A percentile compares a stretch with the other conserved stretches of the same genome.
These are phyloP conservation scores for Euthynnus affinis DNA, from an alignment of 2,797 vertebrate genomes.

Conservation along the genomic window DNA sequence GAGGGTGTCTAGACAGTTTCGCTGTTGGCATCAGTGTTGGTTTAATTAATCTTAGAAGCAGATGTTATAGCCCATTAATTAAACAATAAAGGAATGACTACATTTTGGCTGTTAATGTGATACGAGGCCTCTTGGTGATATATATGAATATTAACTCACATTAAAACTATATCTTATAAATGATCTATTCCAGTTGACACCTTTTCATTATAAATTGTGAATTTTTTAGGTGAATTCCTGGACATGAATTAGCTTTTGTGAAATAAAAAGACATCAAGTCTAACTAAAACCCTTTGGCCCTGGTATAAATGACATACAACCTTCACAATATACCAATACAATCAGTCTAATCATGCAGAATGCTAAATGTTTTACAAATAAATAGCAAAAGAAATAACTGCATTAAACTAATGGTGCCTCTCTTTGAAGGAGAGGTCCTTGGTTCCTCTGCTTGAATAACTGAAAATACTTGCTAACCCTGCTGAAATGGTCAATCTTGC, in stretches of 20 bases:
- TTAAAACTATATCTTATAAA: background rate
- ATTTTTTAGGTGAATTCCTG: background rate
- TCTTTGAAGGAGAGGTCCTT: conserved; percentile 3
- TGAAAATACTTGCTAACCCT: conserved; percentile 45
- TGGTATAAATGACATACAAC: conserved; percentile 4
- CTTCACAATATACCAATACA: conserved; percentile 7
- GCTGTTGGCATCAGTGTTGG: background rate
- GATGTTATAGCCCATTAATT: background rate
- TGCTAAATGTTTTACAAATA: conserved; percentile 30
- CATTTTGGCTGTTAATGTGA: background rate
- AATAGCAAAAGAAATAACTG: conserved; percentile 43
- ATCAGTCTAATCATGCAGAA: conserved; percentile 28
- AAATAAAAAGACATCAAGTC: conserved; percentile 1
- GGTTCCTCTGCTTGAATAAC: conserved; percentile 50
- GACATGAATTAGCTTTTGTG: background rate
- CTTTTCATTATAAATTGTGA: background rate
- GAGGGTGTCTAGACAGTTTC: conserved; percentile 3
- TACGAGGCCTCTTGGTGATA: background rate
- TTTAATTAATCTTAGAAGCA: conserved; percentile 3
- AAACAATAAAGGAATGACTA: background rate
- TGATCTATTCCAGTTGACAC: background rate
- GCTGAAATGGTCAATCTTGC: conserved; percentile 55
- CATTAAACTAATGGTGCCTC: conserved; percentile 32
- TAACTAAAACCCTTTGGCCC: background rate
- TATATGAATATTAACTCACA: background rate